Evolutionary conservation across 2,797 vertebrate genomes (phyloP).

Genomic region (Crax fasciolata): DNA sequence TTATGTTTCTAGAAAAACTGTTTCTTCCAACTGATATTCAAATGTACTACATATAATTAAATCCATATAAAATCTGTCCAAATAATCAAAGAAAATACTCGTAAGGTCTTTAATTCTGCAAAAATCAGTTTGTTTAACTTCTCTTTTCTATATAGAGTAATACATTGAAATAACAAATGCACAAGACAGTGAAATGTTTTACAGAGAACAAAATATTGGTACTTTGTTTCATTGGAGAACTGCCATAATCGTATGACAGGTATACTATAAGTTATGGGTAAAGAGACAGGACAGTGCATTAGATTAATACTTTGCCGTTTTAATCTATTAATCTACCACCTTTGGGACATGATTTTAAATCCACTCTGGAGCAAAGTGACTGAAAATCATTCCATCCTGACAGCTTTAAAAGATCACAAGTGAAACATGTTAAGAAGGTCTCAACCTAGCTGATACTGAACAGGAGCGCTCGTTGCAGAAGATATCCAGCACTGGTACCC

Average conservation of each 20-base stretch:
- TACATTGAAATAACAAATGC: background rate
- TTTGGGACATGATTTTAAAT: conserved; percentile 78
- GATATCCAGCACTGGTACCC: background rate
- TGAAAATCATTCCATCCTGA: conserved; percentile 81
- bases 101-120: background rate
- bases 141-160: background rate
- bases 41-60: background rate
- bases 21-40: background rate
- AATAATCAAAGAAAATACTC: background rate
- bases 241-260: conserved; percentile 64
- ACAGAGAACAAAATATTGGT: background rate
- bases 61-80: background rate
- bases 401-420: conserved; percentile 80
- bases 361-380: conserved; percentile 73
- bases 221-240: conserved; percentile 59
- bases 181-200: background rate
- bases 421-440: conserved; percentile 70
- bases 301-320: conserved; percentile 79
- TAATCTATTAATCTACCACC: conserved; percentile 79
- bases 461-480: conserved; percentile 29
- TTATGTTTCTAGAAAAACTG: background rate
- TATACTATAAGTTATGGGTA: conserved; percentile 45
- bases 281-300: conserved; percentile 65
- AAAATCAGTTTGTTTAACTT: background rate
- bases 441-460: conserved; percentile 22